These are phyloP conservation scores for Sphenodon punctatus DNA, from an alignment of 2,797 vertebrate species.

Conservation along the genomic window DNA sequence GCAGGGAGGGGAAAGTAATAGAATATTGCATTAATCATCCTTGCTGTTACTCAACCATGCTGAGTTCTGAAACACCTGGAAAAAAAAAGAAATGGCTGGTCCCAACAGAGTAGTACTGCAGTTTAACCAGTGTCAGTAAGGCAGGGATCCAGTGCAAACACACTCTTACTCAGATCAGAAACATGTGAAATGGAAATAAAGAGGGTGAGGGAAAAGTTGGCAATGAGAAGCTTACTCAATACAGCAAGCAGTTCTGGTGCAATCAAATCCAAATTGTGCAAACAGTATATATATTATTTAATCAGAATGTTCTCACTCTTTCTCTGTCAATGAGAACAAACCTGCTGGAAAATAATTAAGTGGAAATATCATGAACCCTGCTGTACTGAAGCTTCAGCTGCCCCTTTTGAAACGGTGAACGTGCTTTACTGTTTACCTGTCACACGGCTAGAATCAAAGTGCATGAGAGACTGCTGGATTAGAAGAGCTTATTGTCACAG, in stretches of 20 bases:
- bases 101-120: constrained; percentile 15
- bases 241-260: neutral
- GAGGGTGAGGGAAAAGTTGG: neutral
- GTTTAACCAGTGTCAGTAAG: constrained; percentile 8
- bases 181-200: neutral
- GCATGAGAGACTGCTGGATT: constrained; percentile 15
- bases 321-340: neutral
- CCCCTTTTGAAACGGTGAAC: constrained; percentile 1
- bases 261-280: neutral
- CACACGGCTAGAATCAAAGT: neutral
- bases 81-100: constrained; percentile 46
- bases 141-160: constrained; percentile 11
- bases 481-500: constrained; percentile 16
- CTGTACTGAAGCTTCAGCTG: constrained; percentile 1
- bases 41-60: constrained; percentile 36
- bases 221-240: neutral
- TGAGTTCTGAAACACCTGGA: constrained; percentile 44
- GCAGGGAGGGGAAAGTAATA: constrained; percentile 5
- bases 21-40: constrained; percentile 58
- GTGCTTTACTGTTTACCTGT: constrained; percentile 29
- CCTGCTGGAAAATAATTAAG: constrained; percentile 23
- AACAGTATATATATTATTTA: constrained; percentile 4
- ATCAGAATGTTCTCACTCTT: neutral
- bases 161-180: constrained; percentile 1
- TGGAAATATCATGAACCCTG: constrained; percentile 16